These are phyloP conservation scores for Nymphalis polychloros DNA, from an alignment of 2,888 invertebrate species.

Conservation along the genomic window DNA sequence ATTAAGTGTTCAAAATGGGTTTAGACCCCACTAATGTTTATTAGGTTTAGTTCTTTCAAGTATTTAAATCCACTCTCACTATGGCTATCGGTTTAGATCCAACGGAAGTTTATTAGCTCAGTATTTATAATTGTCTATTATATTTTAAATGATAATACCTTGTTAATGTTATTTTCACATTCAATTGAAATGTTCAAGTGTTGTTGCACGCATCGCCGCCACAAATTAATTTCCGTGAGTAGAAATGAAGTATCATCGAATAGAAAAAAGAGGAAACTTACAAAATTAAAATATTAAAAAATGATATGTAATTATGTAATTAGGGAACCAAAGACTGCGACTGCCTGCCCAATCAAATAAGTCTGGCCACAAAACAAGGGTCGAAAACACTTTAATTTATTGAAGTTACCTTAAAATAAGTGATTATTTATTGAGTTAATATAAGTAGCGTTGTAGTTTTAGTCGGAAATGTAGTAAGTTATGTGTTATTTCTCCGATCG, in stretches of 20 bases:
- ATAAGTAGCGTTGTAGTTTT: conserved; percentile 54
- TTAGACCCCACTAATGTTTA: conserved; percentile 53
- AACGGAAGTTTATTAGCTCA: conserved; percentile 62
- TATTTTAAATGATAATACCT: conserved; percentile 39
- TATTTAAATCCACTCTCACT: conserved; percentile 46
- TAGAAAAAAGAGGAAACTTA: conserved; percentile 68
- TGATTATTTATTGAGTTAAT: conserved; percentile 76
- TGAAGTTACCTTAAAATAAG: conserved; percentile 78
- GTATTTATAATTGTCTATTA: conserved; percentile 29
- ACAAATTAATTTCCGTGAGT: conserved; percentile 68
- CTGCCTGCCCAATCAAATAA: conserved; percentile 56
- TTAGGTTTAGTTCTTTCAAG: conserved; percentile 42
- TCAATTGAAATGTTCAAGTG: conserved; percentile 40
- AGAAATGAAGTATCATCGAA: conserved; percentile 71
- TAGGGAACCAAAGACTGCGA: conserved; percentile 77
- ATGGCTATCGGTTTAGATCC: conserved; percentile 67
- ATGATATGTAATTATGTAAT: conserved; percentile 58
- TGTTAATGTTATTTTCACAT: conserved; percentile 40
- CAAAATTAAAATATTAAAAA: conserved; percentile 8
- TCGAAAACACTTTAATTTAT: conserved; percentile 69
- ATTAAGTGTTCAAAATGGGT: conserved; percentile 45
- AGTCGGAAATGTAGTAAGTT: conserved; percentile 50
- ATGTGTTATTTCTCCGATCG: conserved; percentile 38
- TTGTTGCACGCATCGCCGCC: conserved; percentile 48
- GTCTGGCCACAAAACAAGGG: conserved; percentile 58